Evolutionary conservation across 2,888 invertebrate species (phyloP), one percentile per base, ranked within the genome.

Genomic region (Tupiocoris notatus): DNA sequence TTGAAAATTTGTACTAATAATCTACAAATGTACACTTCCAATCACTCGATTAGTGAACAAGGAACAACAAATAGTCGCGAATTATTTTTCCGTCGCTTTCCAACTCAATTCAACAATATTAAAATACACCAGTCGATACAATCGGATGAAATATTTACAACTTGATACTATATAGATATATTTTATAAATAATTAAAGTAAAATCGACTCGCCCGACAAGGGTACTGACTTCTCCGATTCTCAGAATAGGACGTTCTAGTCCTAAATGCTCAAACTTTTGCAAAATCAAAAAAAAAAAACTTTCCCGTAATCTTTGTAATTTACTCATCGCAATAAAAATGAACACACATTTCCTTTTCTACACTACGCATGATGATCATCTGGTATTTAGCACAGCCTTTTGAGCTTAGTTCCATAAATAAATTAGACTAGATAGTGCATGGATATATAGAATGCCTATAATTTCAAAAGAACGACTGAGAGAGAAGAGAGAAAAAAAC

Each of bases 371-470:
- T 76, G 73, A 78, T 76, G 76, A 75, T 75, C 71, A 78, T 78
- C 79, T 77, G 78, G 79, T 79, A 77, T 75, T 71, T 76, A 77
- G 78, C 79, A 79, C 79, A 79, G 79, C 79, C 79, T 78, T 78
- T 78, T 63, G 77, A 75, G 76, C 77, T 74, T 66, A 75, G 70
- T 77, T 70, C 78, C 76, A 79, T 77, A 77, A 78, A 78, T 71
- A 74, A 78, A 77, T 68, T 67, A 68, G 79, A 79, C 79, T 79
- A 79, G 79, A 79, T 77, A 78, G 63, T 66, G 39, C 75, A 77
- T 59, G 56, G 66, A 73, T 64, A 77, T 66, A 73, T 54, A 62
- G 62, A 64, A 71, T 61, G 3, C 39, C 39, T 39, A 70, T 59
- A 25, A 63, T 57, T 73, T 62, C n/a, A 22, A 61, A 20, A n/a